Evolutionary conservation across 2,888 invertebrate species (phyloP), one percentile per base, ranked within the genome.

Genomic region (Drosophila cyrtoloma): DNA sequence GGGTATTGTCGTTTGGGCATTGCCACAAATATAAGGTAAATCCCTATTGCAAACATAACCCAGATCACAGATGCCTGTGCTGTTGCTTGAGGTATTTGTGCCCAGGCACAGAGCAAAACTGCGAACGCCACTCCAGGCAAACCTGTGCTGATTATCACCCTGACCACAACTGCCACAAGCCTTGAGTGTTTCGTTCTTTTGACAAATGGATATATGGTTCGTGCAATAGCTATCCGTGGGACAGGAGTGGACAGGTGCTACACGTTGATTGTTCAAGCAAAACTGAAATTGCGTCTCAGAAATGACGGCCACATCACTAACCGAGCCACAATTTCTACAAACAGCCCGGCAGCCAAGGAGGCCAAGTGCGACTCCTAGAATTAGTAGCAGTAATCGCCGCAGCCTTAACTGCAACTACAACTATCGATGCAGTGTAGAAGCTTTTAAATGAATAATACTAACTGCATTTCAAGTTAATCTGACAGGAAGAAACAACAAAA

Each of bases 71-170:
- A 33, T 75, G n/a, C 77, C 83, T 0, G 50, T 58, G 6, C 79
- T 52, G 22, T 35, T n/a, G 1, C 80, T 79, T 1, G 71, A 67
- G 0, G 53, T 63, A 2, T 30, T 51, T 26, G 60, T 61, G 3
- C 89, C 89, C 75, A 85, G 56, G 53, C 92, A 92, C 30, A 92
- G 62, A 5, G 84, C 80, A 53, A 79, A 92, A 0, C 72, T 86
- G 22, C 61, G 71, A 6, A 69, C 37, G 0, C 81, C 81, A 2
- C 82, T 86, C 66, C 92, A 91, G 50, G 91, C 92, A 50, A 91
- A 91, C 9, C 66, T 71, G 0, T 62, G 32, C 22, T 52, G 62
- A 0, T 44, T 22, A 52, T 86, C 81, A 64, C 92, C 92, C 32
- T 39, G 66, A 30, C 80, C 75, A 30, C 92, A 92, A 9, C 62